Percentiles rank a stretch among this genome's conserved stretches.
phyloP scores from a whole-genome alignment of 2,888 invertebrate genomes.

The Ceratothoa steindachneri region DNA sequence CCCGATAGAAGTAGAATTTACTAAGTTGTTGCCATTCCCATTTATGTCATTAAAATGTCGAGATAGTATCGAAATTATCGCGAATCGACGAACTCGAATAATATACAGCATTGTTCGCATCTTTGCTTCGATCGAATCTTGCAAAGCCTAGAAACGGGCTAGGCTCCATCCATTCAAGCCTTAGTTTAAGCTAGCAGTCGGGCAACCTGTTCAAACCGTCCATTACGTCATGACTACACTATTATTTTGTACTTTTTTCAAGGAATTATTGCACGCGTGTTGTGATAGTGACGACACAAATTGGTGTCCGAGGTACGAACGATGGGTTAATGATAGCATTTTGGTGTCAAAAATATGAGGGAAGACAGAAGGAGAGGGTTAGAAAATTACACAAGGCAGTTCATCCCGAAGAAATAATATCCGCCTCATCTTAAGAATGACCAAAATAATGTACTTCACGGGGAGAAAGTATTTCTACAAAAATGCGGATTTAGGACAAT shows the following conservation, averaged over 20 bases:
- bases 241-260: conserved; percentile 13
- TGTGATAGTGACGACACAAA: conserved; percentile 12
- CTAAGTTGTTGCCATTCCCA: neutral
- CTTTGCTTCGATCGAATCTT: conserved; percentile 3
- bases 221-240: conserved; percentile 9
- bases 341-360: conserved; percentile 10
- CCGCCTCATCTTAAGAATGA: neutral
- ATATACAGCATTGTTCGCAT: neutral
- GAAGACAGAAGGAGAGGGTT: neutral
- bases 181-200: neutral
- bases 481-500: neutral
- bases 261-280: conserved; percentile 12
- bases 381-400: conserved; percentile 4
- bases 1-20: conserved; percentile 3
- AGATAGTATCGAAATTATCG: conserved; percentile 6
- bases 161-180: neutral
- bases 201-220: neutral
- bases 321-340: conserved; percentile 10
- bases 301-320: conserved; percentile 7
- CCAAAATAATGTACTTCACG: neutral
- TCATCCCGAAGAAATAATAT: neutral
- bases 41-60: conserved; percentile 9
- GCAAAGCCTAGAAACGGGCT: neutral
- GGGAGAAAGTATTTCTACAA: neutral
- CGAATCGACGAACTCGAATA: neutral